A percentile compares a stretch with the other conserved stretches of the same genome.
Conservation (phyloP, 2,113 vertebrate genomes). For the Drymodes brunneopygia region DNA sequence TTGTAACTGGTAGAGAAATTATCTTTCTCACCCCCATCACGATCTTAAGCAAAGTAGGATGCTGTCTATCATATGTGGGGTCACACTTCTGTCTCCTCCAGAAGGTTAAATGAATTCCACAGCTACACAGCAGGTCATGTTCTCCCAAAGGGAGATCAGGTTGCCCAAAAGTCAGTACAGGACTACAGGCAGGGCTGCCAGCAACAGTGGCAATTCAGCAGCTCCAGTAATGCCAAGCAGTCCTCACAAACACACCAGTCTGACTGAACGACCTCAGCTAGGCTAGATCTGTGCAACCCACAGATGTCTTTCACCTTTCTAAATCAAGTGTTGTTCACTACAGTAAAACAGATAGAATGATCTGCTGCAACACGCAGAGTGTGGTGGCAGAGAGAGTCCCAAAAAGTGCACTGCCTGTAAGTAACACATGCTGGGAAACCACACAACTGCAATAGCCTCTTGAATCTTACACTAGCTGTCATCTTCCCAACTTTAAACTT, state of each 20-base stretch:
- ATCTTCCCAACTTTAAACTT: not conserved
- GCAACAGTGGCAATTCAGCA: not conserved
- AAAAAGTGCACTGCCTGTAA: not conserved
- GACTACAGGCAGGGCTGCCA: not conserved
- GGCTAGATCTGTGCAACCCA: not conserved
- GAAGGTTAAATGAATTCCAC: not conserved
- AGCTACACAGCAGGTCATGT: rapidly evolving
- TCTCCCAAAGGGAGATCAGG: not conserved
- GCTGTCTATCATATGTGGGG: not conserved
- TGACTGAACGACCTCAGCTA: not conserved
- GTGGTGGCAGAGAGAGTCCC: not conserved
- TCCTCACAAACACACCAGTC: rapidly evolving
- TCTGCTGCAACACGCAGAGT: not conserved
- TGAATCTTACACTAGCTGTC: not conserved
- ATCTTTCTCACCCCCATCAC: not conserved
- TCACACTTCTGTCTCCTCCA: not conserved
- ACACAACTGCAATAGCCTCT: not conserved
- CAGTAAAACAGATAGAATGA: not conserved
- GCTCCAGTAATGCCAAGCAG: not conserved
- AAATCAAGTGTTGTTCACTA: not conserved
- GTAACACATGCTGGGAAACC: not conserved
- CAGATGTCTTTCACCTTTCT: not conserved
- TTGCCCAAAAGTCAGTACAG: not conserved
- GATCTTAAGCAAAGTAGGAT: not conserved
- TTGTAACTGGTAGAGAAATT: not conserved